Percentiles rank a stretch among this genome's conserved stretches.
Conservation (phyloP, 2,797 vertebrate genomes). For the Lepilemur septentrionalis region DNA sequence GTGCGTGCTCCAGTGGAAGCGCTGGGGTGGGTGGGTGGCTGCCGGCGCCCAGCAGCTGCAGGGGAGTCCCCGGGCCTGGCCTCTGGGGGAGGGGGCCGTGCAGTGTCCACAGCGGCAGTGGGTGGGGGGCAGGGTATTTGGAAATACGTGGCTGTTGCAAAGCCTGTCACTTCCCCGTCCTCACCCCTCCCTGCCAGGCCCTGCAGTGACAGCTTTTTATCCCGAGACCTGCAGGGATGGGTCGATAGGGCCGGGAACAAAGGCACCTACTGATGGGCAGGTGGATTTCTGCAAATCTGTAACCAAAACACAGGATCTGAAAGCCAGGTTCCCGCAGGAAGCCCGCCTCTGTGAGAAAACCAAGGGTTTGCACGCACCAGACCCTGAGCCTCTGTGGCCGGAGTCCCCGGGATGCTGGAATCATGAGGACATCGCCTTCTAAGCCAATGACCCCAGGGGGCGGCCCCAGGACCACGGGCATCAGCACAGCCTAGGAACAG, state of each 20-base stretch:
- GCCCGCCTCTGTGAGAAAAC: neutral
- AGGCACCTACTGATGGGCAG: neutral
- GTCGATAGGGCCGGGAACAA: neutral
- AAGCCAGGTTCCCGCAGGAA: neutral
- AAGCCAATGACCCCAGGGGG: neutral
- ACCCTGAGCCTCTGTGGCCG: too few species aligned
- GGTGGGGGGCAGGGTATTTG: neutral
- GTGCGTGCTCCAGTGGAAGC: neutral
- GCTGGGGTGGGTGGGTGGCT: rapidly evolving
- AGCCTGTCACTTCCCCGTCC: neutral
- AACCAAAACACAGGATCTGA: neutral
- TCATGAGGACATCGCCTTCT: neutral
- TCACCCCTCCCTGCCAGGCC: too few species aligned
- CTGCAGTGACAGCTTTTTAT: neutral
- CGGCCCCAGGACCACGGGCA: neutral
- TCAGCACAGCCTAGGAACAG: neutral
- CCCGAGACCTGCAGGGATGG: neutral
- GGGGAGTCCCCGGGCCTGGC: neutral
- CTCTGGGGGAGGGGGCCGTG: rapidly evolving
- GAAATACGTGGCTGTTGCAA: neutral
- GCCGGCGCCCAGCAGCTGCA: rapidly evolving
- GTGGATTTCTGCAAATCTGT: neutral
- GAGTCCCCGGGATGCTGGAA: neutral
- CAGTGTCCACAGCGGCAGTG: rapidly evolving
- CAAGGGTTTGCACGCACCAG: neutral